Base-by-base conservation (phyloP, 2,888 invertebrate species). In the Xanthorhoe designata region DNA sequence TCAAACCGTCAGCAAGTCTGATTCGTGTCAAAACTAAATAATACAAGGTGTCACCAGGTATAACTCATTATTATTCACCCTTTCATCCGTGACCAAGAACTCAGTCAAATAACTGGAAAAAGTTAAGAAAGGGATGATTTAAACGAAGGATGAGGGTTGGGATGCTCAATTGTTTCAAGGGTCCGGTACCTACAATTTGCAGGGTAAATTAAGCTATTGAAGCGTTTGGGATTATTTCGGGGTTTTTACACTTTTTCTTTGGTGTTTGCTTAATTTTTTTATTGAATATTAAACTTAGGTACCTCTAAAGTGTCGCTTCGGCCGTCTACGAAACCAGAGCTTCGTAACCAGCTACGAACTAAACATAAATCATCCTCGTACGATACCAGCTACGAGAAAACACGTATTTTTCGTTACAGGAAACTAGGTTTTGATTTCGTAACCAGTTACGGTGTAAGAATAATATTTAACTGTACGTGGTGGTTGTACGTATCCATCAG, bases 61-160 rank as follows among this genome's bases (percentile, higher is more conserved):
- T 13, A 24, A 50, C 38, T 57, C 51, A 61, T 72, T 72, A 68
- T 61, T 71, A 71, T 70, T 71, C 71, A 58, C 53, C 61, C 67
- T 52, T 51, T 59, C 52, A 63, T 49, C 61, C n/a, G 45, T 52
- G 51, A 54, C 58, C 54, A 61, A 53, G 54, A 68, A 68, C 47
- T 64, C 71, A 35, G 29, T 56, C 52, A 67, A 70, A 66, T 64
- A 56, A 69, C 69, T 72, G 66, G 69, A 68, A 72, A 69, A 74
- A 74, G 74, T 74, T 74, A 72, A 69, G 74, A 72, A 74, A 74
- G 70, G 73, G 70, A 71, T 72, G 72, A 72, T 71, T 74, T 72
- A 74, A 73, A 71, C 65, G 69, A 54, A 52, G 62, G 66, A 69
- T 67, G 63, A 70, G 67, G 66, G 65, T 66, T 56, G 64, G 60